Evolutionary conservation across 2,888 invertebrate species (phyloP).

Genomic region (Terebella lapidaria): DNA sequence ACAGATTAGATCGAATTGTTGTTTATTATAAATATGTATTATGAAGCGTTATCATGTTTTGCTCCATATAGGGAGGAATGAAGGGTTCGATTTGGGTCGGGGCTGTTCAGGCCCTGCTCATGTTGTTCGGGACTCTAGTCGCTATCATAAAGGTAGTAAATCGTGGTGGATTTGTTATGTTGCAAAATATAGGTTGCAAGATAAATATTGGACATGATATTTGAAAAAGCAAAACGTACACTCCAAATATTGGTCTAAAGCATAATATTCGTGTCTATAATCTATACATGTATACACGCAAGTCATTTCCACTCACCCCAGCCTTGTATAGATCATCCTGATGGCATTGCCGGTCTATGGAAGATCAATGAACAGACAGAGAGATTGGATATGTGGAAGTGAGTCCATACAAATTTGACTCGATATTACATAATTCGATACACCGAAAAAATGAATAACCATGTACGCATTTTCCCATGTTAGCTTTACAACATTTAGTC

Average conservation of each 20-base stretch:
- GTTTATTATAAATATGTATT: no score
- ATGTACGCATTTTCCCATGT: no score
- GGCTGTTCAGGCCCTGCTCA: constrained; percentile 5
- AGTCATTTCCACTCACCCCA: neutral
- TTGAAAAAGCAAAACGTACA: no score
- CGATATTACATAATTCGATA: neutral
- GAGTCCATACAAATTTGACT: neutral
- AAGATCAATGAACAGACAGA: neutral
- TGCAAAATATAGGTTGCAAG: neutral
- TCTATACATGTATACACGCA: no score
- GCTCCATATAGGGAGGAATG: constrained; percentile 14
- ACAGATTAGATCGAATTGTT: no score
- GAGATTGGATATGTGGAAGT: constrained; percentile 5
- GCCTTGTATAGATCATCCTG: neutral
- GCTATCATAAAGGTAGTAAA: constrained; percentile 11
- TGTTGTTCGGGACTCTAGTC: constrained; percentile 6
- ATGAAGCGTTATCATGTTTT: no score
- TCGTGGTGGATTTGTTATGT: neutral
- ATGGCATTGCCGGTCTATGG: neutral
- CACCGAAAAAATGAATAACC: neutral
- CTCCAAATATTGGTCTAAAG: no score
- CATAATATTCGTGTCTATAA: no score
- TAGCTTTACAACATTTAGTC: no score
- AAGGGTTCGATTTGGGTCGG: constrained; percentile 11
- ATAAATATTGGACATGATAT: no score